Evolutionary conservation across 2,113 vertebrate genomes (phyloP), one percentile per base, ranked within the genome.

Genomic region (Neolamprologus fasciatus): DNA sequence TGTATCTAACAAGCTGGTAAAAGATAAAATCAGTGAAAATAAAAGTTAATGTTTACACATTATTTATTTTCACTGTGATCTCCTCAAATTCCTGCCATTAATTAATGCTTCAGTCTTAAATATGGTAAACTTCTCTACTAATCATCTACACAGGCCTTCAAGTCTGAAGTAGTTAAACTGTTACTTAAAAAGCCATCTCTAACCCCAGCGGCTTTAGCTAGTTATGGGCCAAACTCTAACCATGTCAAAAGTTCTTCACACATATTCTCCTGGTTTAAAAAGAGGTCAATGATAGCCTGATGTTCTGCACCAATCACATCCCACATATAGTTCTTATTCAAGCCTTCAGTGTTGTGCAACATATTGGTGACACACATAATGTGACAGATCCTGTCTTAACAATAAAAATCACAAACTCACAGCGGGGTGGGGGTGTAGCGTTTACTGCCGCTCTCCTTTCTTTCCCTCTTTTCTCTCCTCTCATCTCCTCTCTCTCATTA

Each of bases 41-140:
- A 58, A 17, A 58, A 58, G 3, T 58, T 17, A 17, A 58, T 4
- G 26, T 61, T 31, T 10, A 3, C 57, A 61, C 26, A 61, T 61
- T 61, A 9, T 58, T 58, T 28, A 28, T 31, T 4, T 61, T 61
- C 57, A 61, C 0, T 31, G 14, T 31, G 26, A 61, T 61, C 14
- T 17, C 26, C 26, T 61, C 26, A 31, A 2, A 6, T 17, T 61
- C 57, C 0, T 58, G 55, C 23, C 0, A 57, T 28, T 57, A 57
- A 57, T 57, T 28, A 57, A 57, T 3, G 13, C 23, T 57, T 57
- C 54, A 5, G 23, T 57, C 54, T 57, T 28, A 57, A 57, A 57
- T 5, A 0, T 57, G 23, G 0, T 57, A 0, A 26, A 26, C 54
- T 0, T 26, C 21, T 55, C 54, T 57, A 7, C 1, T 57, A 57